Conservation (phyloP, 1,140 invertebrate genomes). For the Diploscapter pachys region DNA sequence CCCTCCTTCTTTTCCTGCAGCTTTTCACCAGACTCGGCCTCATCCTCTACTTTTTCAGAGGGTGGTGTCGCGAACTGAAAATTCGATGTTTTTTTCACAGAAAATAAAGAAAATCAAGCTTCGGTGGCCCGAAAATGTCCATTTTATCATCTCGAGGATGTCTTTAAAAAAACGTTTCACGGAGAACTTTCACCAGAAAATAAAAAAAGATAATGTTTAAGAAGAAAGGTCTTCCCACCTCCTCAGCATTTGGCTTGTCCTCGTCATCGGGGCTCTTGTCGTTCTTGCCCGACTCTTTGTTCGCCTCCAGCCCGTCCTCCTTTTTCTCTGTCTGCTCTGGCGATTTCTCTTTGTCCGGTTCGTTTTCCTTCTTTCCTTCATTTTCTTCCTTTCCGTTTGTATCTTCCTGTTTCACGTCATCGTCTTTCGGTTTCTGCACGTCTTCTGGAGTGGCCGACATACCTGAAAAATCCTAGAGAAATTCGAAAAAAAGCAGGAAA, state of each 20-base stretch:
- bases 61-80: neutral
- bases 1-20: constrained; percentile 1
- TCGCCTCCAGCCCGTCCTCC: constrained; percentile 9
- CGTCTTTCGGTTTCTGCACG: neutral
- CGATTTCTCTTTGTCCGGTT: neutral
- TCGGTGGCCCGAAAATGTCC: too few relatives aligned
- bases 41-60: neutral
- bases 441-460: neutral
- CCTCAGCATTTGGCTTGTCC: neutral
- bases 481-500: too few relatives aligned
- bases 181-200: too few relatives aligned
- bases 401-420: neutral
- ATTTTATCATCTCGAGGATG: too few relatives aligned
- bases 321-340: constrained; percentile 7
- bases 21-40: neutral
- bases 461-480: too few relatives aligned
- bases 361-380: constrained; percentile 15
- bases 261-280: neutral
- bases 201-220: too few relatives aligned
- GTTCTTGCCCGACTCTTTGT: constrained; percentile 3
- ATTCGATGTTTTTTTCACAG: neutral
- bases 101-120: too few relatives aligned
- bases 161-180: too few relatives aligned
- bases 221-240: too few relatives aligned
- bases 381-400: constrained; percentile 15